Conservation (phyloP, 2,888 invertebrate species). For the Leucophenga maculata region DNA sequence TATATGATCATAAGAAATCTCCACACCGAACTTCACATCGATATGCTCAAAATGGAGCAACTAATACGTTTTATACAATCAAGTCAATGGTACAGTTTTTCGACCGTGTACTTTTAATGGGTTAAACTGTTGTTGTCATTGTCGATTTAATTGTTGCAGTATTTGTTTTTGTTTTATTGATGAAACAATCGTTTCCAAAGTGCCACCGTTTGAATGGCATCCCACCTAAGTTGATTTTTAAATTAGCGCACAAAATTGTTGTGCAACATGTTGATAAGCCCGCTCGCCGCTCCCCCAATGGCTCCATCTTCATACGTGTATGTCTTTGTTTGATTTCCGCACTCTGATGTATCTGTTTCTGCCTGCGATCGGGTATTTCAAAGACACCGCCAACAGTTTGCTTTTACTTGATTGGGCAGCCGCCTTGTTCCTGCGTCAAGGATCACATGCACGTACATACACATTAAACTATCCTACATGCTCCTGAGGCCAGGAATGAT, state of each 20-base stretch:
- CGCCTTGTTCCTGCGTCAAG: slow-evolving; percentile 1
- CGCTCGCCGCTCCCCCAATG: no score
- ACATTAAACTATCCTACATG: background rate
- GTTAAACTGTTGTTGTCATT: slow-evolving; percentile 39
- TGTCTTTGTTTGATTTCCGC: slow-evolving; percentile 21
- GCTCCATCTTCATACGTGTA: background rate
- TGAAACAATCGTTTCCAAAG: slow-evolving; percentile 62
- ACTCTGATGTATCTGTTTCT: background rate
- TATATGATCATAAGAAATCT: no score
- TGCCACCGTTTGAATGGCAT: slow-evolving; percentile 57
- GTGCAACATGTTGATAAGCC: slow-evolving; percentile 31
- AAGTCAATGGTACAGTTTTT: no score
- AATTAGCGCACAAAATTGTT: slow-evolving; percentile 48
- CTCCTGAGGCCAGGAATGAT: slow-evolving; percentile 11
- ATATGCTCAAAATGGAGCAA: no score
- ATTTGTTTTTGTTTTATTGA: slow-evolving; percentile 29
- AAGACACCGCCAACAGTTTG: slow-evolving; percentile 46
- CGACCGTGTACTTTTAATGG: no score
- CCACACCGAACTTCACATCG: no score
- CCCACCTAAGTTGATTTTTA: slow-evolving; percentile 58
- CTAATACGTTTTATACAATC: no score
- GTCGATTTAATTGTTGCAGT: slow-evolving; percentile 17
- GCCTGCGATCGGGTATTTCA: slow-evolving; percentile 32
- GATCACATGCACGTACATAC: background rate
- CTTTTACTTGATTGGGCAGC: slow-evolving; percentile 2